These are phyloP conservation scores for Drosophila suzukii DNA, from an alignment of 1,140 invertebrate species.

Conservation along the genomic window DNA sequence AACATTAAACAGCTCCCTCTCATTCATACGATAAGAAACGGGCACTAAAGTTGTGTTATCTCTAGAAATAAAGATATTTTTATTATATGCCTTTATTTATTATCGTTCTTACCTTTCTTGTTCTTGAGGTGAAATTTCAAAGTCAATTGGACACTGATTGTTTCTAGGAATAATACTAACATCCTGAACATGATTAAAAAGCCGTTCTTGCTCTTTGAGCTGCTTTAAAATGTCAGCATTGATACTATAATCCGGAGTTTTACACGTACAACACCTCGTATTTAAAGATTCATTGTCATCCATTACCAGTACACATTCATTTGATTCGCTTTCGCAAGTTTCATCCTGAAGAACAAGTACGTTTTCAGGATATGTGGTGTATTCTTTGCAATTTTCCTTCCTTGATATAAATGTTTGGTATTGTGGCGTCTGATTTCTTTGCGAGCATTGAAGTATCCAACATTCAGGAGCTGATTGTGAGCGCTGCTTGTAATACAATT, in stretches of 20 bases:
- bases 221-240: background rate
- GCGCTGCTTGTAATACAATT: background rate
- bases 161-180: background rate
- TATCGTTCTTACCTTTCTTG: background rate
- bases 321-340: constrained; percentile 3
- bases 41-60: background rate
- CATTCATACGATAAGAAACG: background rate
- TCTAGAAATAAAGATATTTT: background rate
- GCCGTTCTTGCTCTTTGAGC: background rate
- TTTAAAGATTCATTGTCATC: background rate
- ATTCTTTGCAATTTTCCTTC: background rate
- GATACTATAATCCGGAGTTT: background rate
- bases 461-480: constrained; percentile 2
- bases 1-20: background rate
- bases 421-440: too few species aligned
- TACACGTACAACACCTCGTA: background rate
- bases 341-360: constrained; percentile 2
- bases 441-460: background rate
- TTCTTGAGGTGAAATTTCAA: background rate
- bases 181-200: background rate
- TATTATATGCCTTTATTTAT: background rate
- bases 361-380: background rate
- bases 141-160: background rate
- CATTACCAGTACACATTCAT: background rate
- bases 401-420: background rate